phyloP scores from a whole-genome alignment of 2,113 vertebrate species.

The Boulengeromyrus knoepffleri region DNA sequence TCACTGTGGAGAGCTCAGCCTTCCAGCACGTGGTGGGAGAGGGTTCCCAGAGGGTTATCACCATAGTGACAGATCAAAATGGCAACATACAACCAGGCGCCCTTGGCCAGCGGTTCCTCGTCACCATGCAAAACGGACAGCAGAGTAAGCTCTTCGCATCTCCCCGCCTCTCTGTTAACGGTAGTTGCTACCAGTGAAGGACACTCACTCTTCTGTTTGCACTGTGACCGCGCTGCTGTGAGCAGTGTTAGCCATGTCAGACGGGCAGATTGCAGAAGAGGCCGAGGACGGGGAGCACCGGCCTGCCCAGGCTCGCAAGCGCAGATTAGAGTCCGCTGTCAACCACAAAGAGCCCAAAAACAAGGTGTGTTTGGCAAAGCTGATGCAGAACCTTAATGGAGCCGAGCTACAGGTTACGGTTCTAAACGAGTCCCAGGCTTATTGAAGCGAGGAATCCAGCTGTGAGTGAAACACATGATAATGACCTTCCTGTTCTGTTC shows the following conservation, averaged over 20 bases:
- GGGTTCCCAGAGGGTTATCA: conserved; percentile 60
- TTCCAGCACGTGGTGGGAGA: conserved; percentile 50
- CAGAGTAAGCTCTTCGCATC: conserved; percentile 49
- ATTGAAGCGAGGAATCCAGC: background rate
- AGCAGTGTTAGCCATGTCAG: conserved; percentile 60
- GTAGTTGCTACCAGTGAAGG: background rate
- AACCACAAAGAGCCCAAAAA: conserved; percentile 28
- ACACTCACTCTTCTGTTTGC: background rate
- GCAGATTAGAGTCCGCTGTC: conserved; percentile 27
- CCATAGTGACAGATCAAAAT: conserved; percentile 63
- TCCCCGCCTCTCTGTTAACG: background rate
- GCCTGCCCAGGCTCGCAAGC: conserved; percentile 43
- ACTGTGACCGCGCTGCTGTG: background rate
- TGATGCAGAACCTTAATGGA: background rate
- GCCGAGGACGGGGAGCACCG: conserved; percentile 35
- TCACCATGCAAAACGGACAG: conserved; percentile 60
- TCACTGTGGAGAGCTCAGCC: conserved; percentile 35
- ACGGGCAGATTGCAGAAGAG: conserved; percentile 58
- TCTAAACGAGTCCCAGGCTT: background rate
- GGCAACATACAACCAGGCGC: conserved; percentile 45
- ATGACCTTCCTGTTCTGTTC: background rate
- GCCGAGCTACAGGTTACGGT: background rate
- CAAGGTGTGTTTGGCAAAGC: conserved; percentile 40
- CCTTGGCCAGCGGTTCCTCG: conserved; percentile 55
- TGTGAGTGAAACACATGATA: background rate